Evolutionary conservation across 2,797 vertebrate species (phyloP).

Genomic region (Enteromius fasciolatus): DNA sequence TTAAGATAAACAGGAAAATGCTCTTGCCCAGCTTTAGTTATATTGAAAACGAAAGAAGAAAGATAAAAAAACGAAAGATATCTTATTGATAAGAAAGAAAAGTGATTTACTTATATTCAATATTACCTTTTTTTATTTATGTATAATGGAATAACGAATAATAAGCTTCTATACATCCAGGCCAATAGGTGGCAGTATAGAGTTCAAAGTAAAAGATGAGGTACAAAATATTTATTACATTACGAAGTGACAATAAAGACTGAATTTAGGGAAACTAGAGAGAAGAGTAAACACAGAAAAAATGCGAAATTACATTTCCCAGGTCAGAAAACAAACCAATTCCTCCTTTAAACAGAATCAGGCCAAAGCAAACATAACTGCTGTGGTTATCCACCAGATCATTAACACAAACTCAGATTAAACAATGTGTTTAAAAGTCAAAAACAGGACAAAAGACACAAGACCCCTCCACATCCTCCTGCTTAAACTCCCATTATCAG

Average conservation of each 20-base stretch:
- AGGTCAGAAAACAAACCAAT: neutral
- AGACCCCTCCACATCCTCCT: neutral
- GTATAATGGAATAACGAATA: neutral
- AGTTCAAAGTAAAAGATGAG: neutral
- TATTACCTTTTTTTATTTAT: neutral
- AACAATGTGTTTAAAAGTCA: neutral
- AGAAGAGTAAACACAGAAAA: neutral
- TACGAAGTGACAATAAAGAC: neutral
- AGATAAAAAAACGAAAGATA: no score
- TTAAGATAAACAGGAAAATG: neutral
- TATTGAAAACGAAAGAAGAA: no score
- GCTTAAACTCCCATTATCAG: slow-evolving; percentile 20
- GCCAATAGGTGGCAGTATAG: neutral
- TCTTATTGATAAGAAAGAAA: no score
- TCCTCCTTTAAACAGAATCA: neutral
- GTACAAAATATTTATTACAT: neutral
- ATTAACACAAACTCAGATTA: slow-evolving; percentile 11
- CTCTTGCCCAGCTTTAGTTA: neutral
- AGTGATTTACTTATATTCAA: no score
- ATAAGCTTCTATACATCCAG: neutral
- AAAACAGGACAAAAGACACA: neutral
- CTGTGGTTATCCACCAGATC: neutral
- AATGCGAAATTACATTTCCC: neutral
- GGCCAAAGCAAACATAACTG: neutral
- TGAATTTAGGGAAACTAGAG: neutral